A percentile compares a stretch with the other conserved stretches of the same genome.
These are phyloP conservation scores for Laticauda colubrina DNA, from an alignment of 2,113 vertebrate species.

Conservation along the genomic window DNA sequence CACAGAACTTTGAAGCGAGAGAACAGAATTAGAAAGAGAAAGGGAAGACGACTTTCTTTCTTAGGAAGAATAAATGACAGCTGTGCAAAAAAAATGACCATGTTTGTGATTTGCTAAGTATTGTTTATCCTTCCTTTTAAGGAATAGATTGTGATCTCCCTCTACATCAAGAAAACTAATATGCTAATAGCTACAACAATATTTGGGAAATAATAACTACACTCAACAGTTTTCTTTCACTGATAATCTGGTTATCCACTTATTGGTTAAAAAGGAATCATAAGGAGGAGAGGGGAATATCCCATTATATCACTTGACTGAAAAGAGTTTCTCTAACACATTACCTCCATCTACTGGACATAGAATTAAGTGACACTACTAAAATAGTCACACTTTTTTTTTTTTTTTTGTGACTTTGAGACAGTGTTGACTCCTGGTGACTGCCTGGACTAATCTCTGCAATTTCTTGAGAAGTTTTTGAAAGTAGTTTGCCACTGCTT, in stretches of 20 bases:
- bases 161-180: background rate
- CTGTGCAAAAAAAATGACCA: background rate
- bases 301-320: background rate
- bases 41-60: background rate
- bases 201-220: background rate
- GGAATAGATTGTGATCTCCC: background rate
- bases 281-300: background rate
- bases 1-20: background rate
- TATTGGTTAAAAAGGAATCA: background rate
- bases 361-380: background rate
- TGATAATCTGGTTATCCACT: background rate
- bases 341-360: slow-evolving; percentile 8
- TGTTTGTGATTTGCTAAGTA: background rate
- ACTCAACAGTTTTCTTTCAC: background rate
- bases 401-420: background rate
- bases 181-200: background rate
- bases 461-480: background rate
- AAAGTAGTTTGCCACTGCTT: background rate
- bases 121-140: background rate
- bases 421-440: background rate
- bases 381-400: background rate
- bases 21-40: background rate
- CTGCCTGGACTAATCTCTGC: background rate
- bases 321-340: background rate
- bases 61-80: background rate